Conservation (phyloP, 2,888 invertebrate species). For the Embidobia sp. region DNA sequence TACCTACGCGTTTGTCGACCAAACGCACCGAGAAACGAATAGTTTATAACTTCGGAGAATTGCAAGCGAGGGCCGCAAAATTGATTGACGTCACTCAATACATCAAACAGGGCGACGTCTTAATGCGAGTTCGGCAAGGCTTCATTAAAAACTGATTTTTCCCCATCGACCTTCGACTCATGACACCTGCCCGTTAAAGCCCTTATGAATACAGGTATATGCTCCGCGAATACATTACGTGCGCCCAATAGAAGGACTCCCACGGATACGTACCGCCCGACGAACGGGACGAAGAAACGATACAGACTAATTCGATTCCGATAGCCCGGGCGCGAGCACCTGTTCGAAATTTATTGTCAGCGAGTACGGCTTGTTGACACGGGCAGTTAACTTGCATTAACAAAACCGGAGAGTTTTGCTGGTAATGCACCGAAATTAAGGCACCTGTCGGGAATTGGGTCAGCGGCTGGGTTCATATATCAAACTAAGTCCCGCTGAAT, state of each 20-base stretch:
- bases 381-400: conserved; percentile 40
- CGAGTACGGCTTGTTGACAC: conserved; percentile 25
- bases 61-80: too few relatives aligned
- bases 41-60: too few relatives aligned
- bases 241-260: neutral
- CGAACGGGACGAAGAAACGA: conserved; percentile 11
- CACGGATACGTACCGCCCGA: neutral
- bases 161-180: conserved; percentile 27
- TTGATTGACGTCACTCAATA: neutral
- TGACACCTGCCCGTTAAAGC: conserved; percentile 36
- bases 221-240: conserved; percentile 33
- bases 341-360: conserved; percentile 32
- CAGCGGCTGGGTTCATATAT: conserved; percentile 34
- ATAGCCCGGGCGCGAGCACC: conserved; percentile 17
- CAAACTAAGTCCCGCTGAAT: conserved; percentile 44
- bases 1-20: too few relatives aligned
- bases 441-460: conserved; percentile 45
- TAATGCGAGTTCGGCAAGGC: conserved; percentile 18
- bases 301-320: conserved; percentile 21
- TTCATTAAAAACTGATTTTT: conserved; percentile 42
- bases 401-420: conserved; percentile 8
- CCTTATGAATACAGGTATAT: conserved; percentile 44
- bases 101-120: neutral
- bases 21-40: too few relatives aligned
- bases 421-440: conserved; percentile 34